phyloP scores from a whole-genome alignment of 2,888 invertebrate genomes.

The Leptinotarsa peninsularis region DNA sequence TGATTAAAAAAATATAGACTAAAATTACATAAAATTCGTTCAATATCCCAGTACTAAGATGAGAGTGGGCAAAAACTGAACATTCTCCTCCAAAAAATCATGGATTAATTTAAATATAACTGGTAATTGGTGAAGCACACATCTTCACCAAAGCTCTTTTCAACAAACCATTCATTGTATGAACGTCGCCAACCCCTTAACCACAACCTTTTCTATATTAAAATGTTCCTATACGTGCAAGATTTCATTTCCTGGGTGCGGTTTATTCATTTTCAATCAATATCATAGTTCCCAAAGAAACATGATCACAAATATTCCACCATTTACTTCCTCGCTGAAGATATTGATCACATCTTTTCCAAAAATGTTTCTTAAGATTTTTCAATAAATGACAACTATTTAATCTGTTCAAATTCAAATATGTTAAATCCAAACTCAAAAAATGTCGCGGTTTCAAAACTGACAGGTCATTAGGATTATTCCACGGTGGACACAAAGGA shows the following conservation, averaged over 20 bases:
- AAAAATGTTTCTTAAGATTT: constrained; percentile 27
- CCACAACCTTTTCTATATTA: too few species aligned
- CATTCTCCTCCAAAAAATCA: neutral
- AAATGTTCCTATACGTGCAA: too few species aligned
- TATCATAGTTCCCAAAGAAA: too few species aligned
- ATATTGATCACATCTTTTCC: constrained; percentile 23
- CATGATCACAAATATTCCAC: too few species aligned
- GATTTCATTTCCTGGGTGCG: too few species aligned
- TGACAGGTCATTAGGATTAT: too few species aligned
- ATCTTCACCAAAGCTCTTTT: constrained; percentile 24
- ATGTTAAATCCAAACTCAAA: constrained; percentile 30
- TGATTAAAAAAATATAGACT: too few species aligned
- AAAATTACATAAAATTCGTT: neutral
- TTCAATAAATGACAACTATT: constrained; percentile 30
- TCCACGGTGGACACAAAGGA: too few species aligned
- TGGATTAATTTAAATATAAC: neutral
- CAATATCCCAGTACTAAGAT: neutral
- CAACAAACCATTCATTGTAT: neutral
- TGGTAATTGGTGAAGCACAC: constrained; percentile 19
- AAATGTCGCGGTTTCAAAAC: constrained; percentile 43
- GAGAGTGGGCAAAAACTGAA: neutral
- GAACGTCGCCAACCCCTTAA: too few species aligned
- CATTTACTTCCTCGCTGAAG: neutral
- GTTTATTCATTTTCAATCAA: too few species aligned
- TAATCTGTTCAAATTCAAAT: constrained; percentile 16